Base-by-base conservation (phyloP, 2,797 vertebrate genomes). In the Gymnoscopelus braueri region DNA sequence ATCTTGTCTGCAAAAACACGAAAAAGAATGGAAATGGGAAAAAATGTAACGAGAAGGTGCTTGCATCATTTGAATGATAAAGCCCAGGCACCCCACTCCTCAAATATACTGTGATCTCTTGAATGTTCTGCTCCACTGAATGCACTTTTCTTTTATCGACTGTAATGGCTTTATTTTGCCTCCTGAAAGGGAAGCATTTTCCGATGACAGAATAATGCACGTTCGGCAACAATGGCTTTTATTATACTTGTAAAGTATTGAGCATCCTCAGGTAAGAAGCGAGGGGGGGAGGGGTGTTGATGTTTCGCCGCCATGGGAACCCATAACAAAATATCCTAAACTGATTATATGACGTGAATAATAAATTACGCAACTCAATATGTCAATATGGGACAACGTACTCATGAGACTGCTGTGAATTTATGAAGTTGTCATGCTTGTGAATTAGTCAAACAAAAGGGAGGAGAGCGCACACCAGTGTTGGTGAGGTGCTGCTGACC, bases 31-130 rank as follows among this genome's bases (percentile, higher is more conserved):
- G 11, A 53, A 54, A 61, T 74, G 4, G 32, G 32, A 35, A 73
- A 79, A 70, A 79, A 83, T 84, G 78, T 85, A 81, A 83, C 7
- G 67, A 70, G 49, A 72, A 78, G 78, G 77, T 75, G 76, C 70
- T 65, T 74, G 75, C 67, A 78, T 83, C 71, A 67, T 67, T 70
- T 77, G 69, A 82, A 63, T 78, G 70, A 84, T 80, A 81, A 87
- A 81, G 51, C 53, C 13, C 26, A 9, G 10, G 47, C 49, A 39
- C 56, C 50, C 63, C 60, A 67, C 63, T 65, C 52, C 59, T 60
- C 5, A n/a, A 62, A 69, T 73, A 54, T 68, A 67, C 39, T 44
- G 39, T 67, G 69, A 81, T 77, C 79, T 77, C 53, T 74, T 76
- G 71, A 44, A 81, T 75, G 67, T 78, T 77, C 54, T 62, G 75